Base-by-base conservation (phyloP, 2,113 vertebrate species). In the Sciurus niger region DNA sequence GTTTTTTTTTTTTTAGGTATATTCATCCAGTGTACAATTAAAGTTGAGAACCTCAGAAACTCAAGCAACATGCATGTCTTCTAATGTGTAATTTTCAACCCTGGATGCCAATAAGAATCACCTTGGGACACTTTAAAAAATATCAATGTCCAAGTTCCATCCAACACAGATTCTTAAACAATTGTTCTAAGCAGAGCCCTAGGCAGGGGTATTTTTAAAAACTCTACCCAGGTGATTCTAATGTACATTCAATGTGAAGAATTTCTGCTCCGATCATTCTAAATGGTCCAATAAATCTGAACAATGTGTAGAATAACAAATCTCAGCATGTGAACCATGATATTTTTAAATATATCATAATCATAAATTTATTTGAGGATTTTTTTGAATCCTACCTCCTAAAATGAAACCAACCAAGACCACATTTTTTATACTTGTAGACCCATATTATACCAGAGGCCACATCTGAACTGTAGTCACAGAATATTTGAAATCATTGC, bases 401-500 rank as follows among this genome's bases (percentile, higher is more conserved):
- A 48, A n/a, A 43, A 43, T 51, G 32, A 84, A 96, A 90, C 11
- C 60, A 93, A 60, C 6, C 43, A 58, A 90, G 10, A 60, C 60
- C 34, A 77, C n/a, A 22, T 84, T 51, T 90, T 84, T 94, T 76
- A 92, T 8, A 68, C 12, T 51, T 60, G 6, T 58, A 84, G 30
- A 88, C 17, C 68, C 11, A 78, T 37, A 84, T 89, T 96, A 40
- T 83, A 65, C 65, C 60, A 40, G 16, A 95, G 65, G 63, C 48
- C 24, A 89, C 17, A 74, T 79, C 25, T 22, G 58, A 90, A 86
- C 4, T n/a, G 2, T 48, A 90, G 48, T 90, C 43, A 76, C 6
- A 76, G 77, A 85, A 92, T 90, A 73, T 93, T 94, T 87, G 60
- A 92, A 84, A 84, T 83, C 65, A 96, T 95, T 92, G 40, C 0